Conservation (phyloP, 2,888 invertebrate genomes). For the Ctena decussata region DNA sequence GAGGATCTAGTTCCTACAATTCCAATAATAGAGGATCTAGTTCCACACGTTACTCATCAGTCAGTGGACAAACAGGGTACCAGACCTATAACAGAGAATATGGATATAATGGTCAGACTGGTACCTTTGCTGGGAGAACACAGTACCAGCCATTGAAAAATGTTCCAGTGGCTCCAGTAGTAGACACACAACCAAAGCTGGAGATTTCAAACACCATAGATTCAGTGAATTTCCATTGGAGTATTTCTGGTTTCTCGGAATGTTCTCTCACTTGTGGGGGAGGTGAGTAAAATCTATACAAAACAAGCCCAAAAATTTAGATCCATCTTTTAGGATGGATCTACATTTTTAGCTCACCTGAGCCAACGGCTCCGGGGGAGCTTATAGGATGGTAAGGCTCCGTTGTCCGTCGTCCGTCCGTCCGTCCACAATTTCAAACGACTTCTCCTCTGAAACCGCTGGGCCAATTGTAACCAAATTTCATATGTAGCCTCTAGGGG, state of each 20-base stretch:
- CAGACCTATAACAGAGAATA: slow-evolving; percentile 41
- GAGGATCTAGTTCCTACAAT: background rate
- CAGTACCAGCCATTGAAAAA: slow-evolving; percentile 18
- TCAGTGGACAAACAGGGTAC: slow-evolving; percentile 4
- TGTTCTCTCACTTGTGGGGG: slow-evolving; percentile 90
- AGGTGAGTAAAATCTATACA: too few species aligned
- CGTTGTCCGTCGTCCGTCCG: too few species aligned
- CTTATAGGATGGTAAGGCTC: too few species aligned
- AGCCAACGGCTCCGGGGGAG: too few species aligned
- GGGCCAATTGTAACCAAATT: too few species aligned
- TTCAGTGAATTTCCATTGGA: slow-evolving; percentile 89
- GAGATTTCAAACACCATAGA: slow-evolving; percentile 60
- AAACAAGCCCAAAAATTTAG: too few species aligned
- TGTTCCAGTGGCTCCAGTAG: slow-evolving; percentile 12
- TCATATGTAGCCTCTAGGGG: too few species aligned
- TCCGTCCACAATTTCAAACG: too few species aligned
- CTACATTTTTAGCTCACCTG: too few species aligned
- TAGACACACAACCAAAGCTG: slow-evolving; percentile 31
- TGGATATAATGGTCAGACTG: background rate
- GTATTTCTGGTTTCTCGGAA: slow-evolving; percentile 92
- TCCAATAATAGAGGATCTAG: background rate
- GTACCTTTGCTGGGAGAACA: background rate
- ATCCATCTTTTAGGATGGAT: too few species aligned
- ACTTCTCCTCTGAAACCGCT: too few species aligned
- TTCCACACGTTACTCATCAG: background rate